phyloP scores from a whole-genome alignment of 2,888 invertebrate species.

The Andrena camellia region DNA sequence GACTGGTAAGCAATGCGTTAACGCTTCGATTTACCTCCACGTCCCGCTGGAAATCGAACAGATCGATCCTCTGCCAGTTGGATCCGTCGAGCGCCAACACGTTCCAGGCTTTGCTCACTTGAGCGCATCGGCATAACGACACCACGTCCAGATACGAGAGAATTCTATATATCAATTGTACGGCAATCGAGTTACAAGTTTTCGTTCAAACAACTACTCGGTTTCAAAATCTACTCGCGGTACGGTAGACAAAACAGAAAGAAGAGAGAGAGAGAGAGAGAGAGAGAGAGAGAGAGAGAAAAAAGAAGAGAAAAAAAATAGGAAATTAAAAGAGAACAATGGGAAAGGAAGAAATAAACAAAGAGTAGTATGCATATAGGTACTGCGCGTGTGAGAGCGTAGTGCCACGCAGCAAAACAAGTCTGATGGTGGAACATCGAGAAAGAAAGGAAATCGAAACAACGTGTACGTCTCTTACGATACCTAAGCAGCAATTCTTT shows the following conservation, averaged over 20 bases:
- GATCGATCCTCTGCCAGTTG: conserved; percentile 99
- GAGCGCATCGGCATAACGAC: conserved; percentile 97
- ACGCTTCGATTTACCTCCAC: conserved; percentile 92
- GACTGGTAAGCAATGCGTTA: conserved; percentile 20
- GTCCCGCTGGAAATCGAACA: conserved; percentile 99
- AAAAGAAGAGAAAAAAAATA: not conserved
- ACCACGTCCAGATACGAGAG: conserved; percentile 98
- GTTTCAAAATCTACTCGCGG: conserved; percentile 14
- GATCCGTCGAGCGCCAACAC: conserved; percentile 98
- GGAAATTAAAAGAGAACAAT: not conserved
- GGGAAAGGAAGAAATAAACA: not conserved
- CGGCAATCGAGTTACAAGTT: conserved; percentile 45
- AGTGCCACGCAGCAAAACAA: not conserved
- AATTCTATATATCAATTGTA: conserved; percentile 87
- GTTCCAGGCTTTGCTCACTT: conserved; percentile 97
- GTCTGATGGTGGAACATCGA: not conserved
- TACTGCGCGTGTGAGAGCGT: not conserved
- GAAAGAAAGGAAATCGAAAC: not conserved
- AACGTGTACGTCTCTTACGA: conserved; percentile 27
- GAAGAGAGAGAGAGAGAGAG: not conserved
- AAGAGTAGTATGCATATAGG: conserved; percentile 5
- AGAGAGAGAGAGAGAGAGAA: not conserved
- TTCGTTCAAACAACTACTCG: conserved; percentile 1
- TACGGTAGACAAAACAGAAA: conserved; percentile 1
- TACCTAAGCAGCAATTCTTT: conserved; percentile 96